These are phyloP conservation scores for Protosalanx chinensis DNA, from an alignment of 2,797 vertebrate genomes.

Conservation along the genomic window DNA sequence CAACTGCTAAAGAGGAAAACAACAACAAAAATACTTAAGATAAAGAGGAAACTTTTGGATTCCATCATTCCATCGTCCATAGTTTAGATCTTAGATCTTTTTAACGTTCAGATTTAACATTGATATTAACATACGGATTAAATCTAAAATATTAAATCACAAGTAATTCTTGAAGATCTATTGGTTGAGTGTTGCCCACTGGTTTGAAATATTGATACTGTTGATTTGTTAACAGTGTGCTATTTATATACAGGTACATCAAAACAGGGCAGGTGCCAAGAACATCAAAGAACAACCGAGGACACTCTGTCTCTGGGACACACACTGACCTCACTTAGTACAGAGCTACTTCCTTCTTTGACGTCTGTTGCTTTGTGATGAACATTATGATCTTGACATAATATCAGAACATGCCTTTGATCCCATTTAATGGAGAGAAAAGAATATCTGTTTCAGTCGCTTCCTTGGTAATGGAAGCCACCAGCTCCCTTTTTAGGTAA, in stretches of 20 bases:
- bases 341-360: background rate
- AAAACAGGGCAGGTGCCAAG: background rate
- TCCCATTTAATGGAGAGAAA: constrained; percentile 23
- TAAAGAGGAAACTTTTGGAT: background rate
- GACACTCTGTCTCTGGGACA: background rate
- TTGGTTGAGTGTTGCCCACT: background rate
- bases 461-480: constrained; percentile 58
- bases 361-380: constrained; percentile 41
- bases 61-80: background rate
- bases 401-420: constrained; percentile 51
- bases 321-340: background rate
- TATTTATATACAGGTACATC: background rate
- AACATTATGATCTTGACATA: constrained; percentile 47
- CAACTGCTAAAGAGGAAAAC: background rate
- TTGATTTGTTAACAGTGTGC: too few species aligned
- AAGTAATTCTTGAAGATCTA: too few species aligned
- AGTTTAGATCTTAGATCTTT: background rate
- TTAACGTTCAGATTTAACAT: too few species aligned
- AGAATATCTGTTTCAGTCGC: constrained; percentile 47
- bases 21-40: background rate
- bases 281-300: background rate
- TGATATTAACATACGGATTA: too few species aligned
- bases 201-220: background rate
- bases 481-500: constrained; percentile 34
- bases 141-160: too few species aligned